Base-by-base conservation (phyloP, 2,113 vertebrate genomes). In the Rhynchomys soricoides region DNA sequence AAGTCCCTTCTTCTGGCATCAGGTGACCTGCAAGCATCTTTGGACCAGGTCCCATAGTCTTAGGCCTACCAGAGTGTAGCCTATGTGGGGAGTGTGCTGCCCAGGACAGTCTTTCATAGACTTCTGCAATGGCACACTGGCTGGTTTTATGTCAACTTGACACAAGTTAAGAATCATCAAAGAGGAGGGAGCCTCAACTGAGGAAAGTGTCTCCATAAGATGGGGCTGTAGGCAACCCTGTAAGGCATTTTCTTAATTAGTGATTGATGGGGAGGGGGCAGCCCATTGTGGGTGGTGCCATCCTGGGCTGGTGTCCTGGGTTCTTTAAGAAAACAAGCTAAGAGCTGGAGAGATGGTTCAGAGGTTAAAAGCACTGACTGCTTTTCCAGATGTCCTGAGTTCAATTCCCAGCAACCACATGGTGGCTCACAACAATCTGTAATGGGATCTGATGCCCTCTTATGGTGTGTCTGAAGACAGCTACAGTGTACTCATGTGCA, bases 11-110 rank as follows among this genome's bases (percentile, higher is more conserved):
- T 31, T 40, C 64, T 22, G 13, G 11, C 81, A 12, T 15, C 90
- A 78, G 26, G 50, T 3, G 9, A 19, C 1, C 68, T 21, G 3
- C 3, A 0, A 3, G 6, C 8, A 4, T 77, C n/a, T 37, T 29
- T 0, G 15, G 19, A 37, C 74, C 34, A 34, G 64, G 40, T 64
- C 57, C 71, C 22, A 21, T 8, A 48, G 1, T 3, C 68, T n/a
- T 21, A 52, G 0, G 24, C 77, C 85, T 13, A 12, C 17, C 62
- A 77, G 43, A 34, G 7, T 68, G 3, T 6, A 19, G 29, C 40
- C 13, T 40, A 13, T 26, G 11, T 43, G 34, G 48, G 21, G 11
- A 24, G 21, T 2, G 40, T 7, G 15, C 55, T 22, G 0, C 31
- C 87, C 17, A 11, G 26, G 52, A 73, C 10, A 13, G 34, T 8